Conservation (phyloP, 2,797 vertebrate species). For the Monodelphis domestica region DNA sequence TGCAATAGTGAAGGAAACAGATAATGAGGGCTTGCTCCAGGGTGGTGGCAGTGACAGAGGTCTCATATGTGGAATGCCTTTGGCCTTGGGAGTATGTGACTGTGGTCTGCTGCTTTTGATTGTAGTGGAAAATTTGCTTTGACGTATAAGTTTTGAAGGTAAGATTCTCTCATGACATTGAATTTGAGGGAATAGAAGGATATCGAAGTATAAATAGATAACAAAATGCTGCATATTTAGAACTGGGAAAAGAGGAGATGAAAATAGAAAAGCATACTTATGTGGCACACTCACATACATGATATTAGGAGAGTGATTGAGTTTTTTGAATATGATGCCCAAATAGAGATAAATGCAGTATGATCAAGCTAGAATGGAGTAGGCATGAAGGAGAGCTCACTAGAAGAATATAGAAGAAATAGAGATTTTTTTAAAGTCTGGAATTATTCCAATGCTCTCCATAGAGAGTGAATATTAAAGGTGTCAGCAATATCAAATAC, state of each 20-base stretch:
- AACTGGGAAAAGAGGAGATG: not conserved
- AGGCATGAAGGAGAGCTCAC: not conserved
- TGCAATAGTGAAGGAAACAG: not conserved
- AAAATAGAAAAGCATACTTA: not conserved
- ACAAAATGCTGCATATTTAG: not conserved
- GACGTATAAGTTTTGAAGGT: not conserved
- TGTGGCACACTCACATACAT: not conserved
- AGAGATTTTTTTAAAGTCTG: not conserved
- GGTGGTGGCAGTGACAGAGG: not conserved
- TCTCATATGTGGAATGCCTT: not conserved
- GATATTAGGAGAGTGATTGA: not conserved
- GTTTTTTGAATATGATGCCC: not conserved
- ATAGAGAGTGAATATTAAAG: not conserved
- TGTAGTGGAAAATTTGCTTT: not conserved
- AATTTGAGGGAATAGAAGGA: not conserved
- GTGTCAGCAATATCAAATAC: not conserved
- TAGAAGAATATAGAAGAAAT: not conserved
- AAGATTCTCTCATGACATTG: not conserved
- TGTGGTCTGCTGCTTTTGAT: not conserved
- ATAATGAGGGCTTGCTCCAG: not conserved
- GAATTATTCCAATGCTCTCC: not conserved
- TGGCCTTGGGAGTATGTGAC: not conserved
- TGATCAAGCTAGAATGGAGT: not conserved
- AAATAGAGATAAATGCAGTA: not conserved
- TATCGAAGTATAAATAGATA: not conserved